A percentile compares a stretch with the other conserved stretches of the same genome.
phyloP scores from a whole-genome alignment of 2,113 vertebrate genomes.

The Cyanoramphus novaezelandiae region DNA sequence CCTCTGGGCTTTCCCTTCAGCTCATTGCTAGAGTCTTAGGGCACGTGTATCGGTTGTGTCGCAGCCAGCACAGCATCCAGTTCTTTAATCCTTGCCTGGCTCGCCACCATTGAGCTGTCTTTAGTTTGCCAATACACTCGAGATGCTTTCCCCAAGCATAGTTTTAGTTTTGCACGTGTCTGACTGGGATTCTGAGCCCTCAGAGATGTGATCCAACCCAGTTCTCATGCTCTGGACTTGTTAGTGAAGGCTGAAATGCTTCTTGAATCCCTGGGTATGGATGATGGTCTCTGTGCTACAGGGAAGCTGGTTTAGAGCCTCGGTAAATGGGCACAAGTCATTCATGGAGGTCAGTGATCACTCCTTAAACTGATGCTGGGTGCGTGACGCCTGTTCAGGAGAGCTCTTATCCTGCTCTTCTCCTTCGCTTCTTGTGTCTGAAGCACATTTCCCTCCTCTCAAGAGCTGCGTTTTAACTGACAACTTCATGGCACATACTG shows the following conservation, averaged over 20 bases:
- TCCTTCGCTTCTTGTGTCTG: not conserved
- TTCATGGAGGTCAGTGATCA: not conserved
- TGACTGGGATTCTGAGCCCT: not conserved
- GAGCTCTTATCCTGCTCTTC: not conserved
- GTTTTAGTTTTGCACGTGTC: not conserved
- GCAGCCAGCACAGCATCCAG: not conserved
- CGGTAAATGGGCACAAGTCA: not conserved
- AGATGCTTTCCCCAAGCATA: not conserved
- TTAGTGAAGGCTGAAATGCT: not conserved
- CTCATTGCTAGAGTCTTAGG: accelerated
- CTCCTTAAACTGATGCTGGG: no score
- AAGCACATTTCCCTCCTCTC: not conserved
- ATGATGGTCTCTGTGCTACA: not conserved
- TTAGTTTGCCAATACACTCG: not conserved
- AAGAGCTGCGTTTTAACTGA: not conserved
- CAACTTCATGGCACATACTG: accelerated
- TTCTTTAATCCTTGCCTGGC: not conserved
- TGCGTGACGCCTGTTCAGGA: not conserved
- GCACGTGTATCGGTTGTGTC: not conserved
- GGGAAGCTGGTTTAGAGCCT: not conserved
- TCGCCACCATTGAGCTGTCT: accelerated
- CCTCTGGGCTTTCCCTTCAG: not conserved
- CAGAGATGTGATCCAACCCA: not conserved
- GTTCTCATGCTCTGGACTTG: not conserved
- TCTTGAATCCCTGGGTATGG: accelerated